Evolutionary conservation across 2,888 invertebrate species (phyloP).

Genomic region (Myopa testacea): DNA sequence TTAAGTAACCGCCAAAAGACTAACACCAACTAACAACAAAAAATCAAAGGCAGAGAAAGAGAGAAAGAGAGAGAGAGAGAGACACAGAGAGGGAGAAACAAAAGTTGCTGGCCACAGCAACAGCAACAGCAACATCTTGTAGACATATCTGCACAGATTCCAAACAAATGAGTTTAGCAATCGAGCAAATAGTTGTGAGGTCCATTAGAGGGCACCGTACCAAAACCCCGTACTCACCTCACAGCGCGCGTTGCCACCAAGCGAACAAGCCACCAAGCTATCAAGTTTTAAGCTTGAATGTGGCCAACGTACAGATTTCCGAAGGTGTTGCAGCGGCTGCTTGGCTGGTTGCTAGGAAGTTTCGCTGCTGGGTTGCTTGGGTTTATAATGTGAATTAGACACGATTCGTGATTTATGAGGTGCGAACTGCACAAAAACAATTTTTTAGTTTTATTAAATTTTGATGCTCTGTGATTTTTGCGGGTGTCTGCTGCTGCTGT

Average conservation of each 20-base stretch:
- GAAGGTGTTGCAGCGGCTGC: background rate
- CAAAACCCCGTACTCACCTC: slow-evolving; percentile 8
- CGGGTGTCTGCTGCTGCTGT: slow-evolving; percentile 3
- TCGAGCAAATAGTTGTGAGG: slow-evolving; percentile 35
- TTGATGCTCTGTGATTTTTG: slow-evolving; percentile 43
- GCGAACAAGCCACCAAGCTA: background rate
- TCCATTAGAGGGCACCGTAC: slow-evolving; percentile 25
- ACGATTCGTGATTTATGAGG: slow-evolving; percentile 68
- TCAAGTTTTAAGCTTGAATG: background rate
- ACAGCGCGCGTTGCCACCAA: background rate
- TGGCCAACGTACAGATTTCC: background rate
- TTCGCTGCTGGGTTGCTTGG: slow-evolving; percentile 12
- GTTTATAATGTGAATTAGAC: slow-evolving; percentile 58
- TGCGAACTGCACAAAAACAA: slow-evolving; percentile 65
- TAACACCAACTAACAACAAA: background rate
- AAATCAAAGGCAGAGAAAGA: background rate
- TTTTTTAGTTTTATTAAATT: slow-evolving; percentile 44
- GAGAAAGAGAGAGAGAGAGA: background rate
- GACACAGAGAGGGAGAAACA: background rate
- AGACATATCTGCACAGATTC: slow-evolving; percentile 37
- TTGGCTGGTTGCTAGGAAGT: slow-evolving; percentile 11
- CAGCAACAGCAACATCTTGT: slow-evolving; percentile 30
- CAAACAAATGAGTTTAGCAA: slow-evolving; percentile 41
- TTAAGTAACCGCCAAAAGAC: background rate
- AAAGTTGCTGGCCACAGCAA: background rate